phyloP scores from a whole-genome alignment of 2,888 invertebrate species.

The Drosophila falleni region DNA sequence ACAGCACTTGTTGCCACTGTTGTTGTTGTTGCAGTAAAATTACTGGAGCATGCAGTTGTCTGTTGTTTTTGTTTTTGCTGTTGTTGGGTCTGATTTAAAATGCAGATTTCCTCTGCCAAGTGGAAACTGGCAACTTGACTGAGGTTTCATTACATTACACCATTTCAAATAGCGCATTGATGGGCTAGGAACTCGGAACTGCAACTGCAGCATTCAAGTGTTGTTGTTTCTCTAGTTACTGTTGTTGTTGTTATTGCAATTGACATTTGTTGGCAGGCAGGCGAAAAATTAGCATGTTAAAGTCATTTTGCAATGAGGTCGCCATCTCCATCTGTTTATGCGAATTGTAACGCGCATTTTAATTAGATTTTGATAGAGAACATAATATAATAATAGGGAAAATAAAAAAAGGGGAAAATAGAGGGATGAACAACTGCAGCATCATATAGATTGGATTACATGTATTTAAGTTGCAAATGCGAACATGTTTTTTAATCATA shows the following conservation, averaged over 20 bases:
- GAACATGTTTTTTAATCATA: constrained; percentile 26
- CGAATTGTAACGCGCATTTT: constrained; percentile 73
- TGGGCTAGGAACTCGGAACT: constrained; percentile 44
- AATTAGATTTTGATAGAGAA: constrained; percentile 62
- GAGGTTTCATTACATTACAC: constrained; percentile 56
- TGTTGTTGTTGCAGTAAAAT: constrained; percentile 45
- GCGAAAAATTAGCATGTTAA: constrained; percentile 60
- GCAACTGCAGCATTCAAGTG: constrained; percentile 3
- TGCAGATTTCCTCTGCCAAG: constrained; percentile 70
- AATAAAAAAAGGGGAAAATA: neutral
- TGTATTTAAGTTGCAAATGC: constrained; percentile 2
- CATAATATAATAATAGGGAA: neutral
- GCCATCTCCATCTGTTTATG: constrained; percentile 37
- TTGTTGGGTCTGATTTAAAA: constrained; percentile 63
- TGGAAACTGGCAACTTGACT: constrained; percentile 37
- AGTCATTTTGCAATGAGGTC: constrained; percentile 61
- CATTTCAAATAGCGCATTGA: constrained; percentile 58
- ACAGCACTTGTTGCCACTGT: constrained; percentile 55
- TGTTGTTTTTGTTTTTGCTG: constrained; percentile 46
- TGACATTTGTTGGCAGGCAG: constrained; percentile 51
- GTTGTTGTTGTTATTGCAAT: constrained; percentile 14
- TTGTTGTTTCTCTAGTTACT: neutral
- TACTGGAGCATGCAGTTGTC: constrained; percentile 70
- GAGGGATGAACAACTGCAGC: neutral
- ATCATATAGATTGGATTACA: constrained; percentile 26